Conservation (phyloP, 2,888 invertebrate genomes). For the Hermaeophaga mercurialis region DNA sequence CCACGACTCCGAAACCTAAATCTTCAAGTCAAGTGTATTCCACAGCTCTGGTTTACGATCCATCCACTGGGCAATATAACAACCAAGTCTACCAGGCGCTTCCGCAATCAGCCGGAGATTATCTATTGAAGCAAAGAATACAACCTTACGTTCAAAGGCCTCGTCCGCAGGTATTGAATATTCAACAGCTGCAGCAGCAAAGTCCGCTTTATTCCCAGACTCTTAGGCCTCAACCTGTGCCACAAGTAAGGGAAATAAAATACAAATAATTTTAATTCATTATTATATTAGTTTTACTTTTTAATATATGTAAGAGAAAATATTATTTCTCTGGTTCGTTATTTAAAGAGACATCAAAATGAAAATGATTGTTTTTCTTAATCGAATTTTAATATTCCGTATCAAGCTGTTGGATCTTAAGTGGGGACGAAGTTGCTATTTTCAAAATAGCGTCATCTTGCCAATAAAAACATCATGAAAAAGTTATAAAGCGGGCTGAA, state of each 20-base stretch:
- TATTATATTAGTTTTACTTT: no score
- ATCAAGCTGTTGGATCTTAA: no score
- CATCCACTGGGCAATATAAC: constrained; percentile 76
- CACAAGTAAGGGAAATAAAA: constrained; percentile 37
- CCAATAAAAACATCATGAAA: no score
- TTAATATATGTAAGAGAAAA: no score
- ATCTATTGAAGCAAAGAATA: constrained; percentile 73
- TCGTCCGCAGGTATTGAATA: constrained; percentile 58
- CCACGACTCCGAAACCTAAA: constrained; percentile 50
- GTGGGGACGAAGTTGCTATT: no score
- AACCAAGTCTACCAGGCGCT: constrained; percentile 77
- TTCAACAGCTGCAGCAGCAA: constrained; percentile 64
- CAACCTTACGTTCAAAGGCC: constrained; percentile 74
- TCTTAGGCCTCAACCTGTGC: constrained; percentile 42
- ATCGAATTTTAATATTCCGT: no score
- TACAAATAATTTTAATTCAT: no score
- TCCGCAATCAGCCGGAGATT: constrained; percentile 74
- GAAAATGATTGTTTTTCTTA: no score
- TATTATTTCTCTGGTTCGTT: no score
- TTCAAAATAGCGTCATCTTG: no score
- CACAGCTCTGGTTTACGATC: constrained; percentile 78
- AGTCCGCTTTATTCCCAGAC: constrained; percentile 59
- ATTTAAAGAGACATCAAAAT: no score
- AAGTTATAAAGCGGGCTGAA: no score
- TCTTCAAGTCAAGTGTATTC: constrained; percentile 68